phyloP scores from a whole-genome alignment of 2,888 invertebrate species.

The Magallana nippona region DNA sequence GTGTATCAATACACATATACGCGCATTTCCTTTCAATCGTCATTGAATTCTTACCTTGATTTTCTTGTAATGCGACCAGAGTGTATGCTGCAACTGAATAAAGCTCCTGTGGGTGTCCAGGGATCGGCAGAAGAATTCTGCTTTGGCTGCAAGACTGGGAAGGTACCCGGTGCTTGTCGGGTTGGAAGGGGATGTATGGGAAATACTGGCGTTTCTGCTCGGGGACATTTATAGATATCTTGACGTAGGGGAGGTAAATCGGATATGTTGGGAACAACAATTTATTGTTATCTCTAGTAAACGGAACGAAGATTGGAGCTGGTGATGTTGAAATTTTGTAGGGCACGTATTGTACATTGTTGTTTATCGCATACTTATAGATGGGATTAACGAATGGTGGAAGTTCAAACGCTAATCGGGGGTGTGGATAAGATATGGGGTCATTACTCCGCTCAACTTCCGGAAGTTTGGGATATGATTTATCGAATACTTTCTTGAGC shows the following conservation, averaged over 20 bases:
- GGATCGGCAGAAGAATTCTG: background rate
- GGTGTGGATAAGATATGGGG: background rate
- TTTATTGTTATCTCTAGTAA: slow-evolving; percentile 1
- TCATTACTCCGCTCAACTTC: background rate
- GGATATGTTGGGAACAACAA: slow-evolving; percentile 21
- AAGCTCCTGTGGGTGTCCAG: background rate
- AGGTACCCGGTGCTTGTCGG: slow-evolving; percentile 9
- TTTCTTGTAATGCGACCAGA: background rate
- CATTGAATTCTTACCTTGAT: background rate
- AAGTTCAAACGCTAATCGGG: background rate
- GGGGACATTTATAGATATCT: background rate
- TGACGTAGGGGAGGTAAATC: slow-evolving; percentile 35
- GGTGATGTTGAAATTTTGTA: slow-evolving; percentile 21
- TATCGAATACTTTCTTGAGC: slow-evolving; percentile 18
- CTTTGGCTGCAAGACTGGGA: background rate
- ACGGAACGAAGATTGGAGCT: slow-evolving; percentile 20
- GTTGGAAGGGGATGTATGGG: slow-evolving; percentile 29
- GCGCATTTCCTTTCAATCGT: too few species aligned
- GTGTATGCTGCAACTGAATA: background rate
- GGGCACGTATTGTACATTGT: slow-evolving; percentile 17
- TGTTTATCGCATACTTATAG: background rate
- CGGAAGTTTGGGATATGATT: slow-evolving; percentile 33
- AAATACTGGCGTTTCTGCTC: slow-evolving; percentile 16
- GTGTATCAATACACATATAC: too few species aligned
- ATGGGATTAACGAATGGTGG: background rate